Percentiles rank a stretch among this genome's conserved stretches.
These are phyloP conservation scores for Poecile montanus DNA, from an alignment of 2,797 vertebrate genomes.

Conservation along the genomic window DNA sequence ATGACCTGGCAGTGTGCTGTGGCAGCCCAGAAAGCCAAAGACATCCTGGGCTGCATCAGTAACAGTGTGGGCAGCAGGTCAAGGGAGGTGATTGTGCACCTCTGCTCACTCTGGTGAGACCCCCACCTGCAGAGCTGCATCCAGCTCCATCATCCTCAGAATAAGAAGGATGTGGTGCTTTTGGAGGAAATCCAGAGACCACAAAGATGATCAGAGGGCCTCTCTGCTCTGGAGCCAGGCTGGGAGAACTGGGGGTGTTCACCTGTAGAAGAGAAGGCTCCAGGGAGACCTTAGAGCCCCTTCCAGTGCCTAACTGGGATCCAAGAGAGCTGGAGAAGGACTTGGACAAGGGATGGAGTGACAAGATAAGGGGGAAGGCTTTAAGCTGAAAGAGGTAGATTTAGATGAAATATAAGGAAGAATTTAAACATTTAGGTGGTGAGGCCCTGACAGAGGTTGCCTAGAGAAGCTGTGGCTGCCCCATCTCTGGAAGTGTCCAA, in stretches of 20 bases:
- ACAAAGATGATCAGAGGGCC: not conserved
- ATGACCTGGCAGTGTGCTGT: not conserved
- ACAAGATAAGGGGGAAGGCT: not conserved
- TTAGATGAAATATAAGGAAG: not conserved
- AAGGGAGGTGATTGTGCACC: not conserved
- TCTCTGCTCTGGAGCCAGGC: not conserved
- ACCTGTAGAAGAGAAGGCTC: not conserved
- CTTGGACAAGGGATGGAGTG: not conserved
- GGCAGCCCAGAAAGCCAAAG: not conserved
- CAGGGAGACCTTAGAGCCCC: not conserved
- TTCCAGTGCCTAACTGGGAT: not conserved
- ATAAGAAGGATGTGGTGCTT: not conserved
- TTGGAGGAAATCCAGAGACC: not conserved
- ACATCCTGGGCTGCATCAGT: not conserved
- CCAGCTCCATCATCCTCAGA: not conserved
- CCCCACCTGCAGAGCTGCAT: too few species aligned
- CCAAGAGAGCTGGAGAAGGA: not conserved
- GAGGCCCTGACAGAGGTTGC: not conserved
- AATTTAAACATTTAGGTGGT: not conserved
- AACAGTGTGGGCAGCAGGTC: not conserved
- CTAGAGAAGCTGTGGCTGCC: not conserved
- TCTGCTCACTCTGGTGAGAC: not conserved
- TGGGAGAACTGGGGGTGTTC: not conserved
- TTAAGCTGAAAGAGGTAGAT: not conserved
- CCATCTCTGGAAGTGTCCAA: not conserved